These are phyloP conservation scores for Peromyscus californicus DNA, from an alignment of 2,113 vertebrate species.

Conservation along the genomic window DNA sequence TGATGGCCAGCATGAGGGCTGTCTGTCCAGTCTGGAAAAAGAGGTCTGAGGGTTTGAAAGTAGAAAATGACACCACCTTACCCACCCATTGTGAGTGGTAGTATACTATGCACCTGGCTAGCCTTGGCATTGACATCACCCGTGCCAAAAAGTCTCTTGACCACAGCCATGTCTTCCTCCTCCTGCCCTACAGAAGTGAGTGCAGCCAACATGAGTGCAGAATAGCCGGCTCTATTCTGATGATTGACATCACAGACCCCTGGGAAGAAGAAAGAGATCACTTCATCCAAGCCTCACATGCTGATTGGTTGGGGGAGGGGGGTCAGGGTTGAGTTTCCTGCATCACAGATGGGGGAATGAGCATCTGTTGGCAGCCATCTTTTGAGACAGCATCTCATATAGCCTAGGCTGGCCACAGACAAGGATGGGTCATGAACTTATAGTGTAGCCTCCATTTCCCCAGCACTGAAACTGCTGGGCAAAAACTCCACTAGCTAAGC, in stretches of 20 bases:
- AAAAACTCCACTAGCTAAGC: neutral
- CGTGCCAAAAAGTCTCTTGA: conserved; percentile 93
- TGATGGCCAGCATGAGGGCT: conserved; percentile 95
- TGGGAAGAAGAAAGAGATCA: conserved; percentile 42
- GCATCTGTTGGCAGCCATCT: neutral
- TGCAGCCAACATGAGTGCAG: conserved; percentile 96
- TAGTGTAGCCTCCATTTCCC: neutral
- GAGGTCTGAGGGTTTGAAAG: neutral
- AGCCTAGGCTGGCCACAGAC: neutral
- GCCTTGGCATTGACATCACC: conserved; percentile 96
- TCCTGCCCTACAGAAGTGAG: conserved; percentile 92
- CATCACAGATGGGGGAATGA: neutral
- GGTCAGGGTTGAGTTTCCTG: no score
- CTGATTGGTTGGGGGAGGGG: neutral
- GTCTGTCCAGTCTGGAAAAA: conserved; percentile 94
- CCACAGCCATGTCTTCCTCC: conserved; percentile 91
- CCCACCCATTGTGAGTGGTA: neutral
- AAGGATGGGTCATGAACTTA: neutral
- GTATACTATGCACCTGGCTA: conserved; percentile 90
- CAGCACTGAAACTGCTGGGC: neutral
- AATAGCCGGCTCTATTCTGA: conserved; percentile 98
- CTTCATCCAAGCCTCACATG: neutral
- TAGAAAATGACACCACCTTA: neutral
- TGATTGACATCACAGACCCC: conserved; percentile 93
- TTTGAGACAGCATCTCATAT: neutral